Base-by-base conservation (phyloP, 2,888 invertebrate genomes). In the Epirrhoe tristata region DNA sequence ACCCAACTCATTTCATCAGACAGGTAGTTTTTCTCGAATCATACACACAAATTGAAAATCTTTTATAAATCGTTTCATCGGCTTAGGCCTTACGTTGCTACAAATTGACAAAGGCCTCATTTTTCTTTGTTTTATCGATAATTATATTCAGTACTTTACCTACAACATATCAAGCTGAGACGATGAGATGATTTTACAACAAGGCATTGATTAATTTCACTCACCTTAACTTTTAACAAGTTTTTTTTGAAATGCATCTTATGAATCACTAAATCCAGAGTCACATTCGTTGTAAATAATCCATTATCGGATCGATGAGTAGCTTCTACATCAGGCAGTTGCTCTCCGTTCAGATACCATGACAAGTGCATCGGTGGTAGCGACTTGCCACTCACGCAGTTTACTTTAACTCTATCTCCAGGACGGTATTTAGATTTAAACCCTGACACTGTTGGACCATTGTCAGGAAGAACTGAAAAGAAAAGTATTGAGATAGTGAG, bases 301-400 rank as follows among this genome's bases (percentile, higher is more conserved):
- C 95, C 94, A 55, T 54, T 48, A 7, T 54, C 43, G 6, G 14
- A 36, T 0, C 12, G 32, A 50, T 58, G 80, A 5, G 65, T 82
- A 1, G 92, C 88, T 7, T 91, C 83, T 8, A 84, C 82, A 34
- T 88, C 80, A 61, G 94, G 92, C 53, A 94, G 94, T 79, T 95
- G 96, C 79, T 96, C 96, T 53, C 96, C 96, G 88, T 97, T 97
- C 87, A 97, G 96, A 93, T 96, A 96, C 97, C 97, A 97, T 74
- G 95, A 95, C 70, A 97, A 94, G 78, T 95, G 94, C 69, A 96
- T 96, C 5, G 96, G 95, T 6, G 97, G 97, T 79, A 95, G 95
- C 51, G 97, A 97, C 74, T 95, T 94, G 24, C 95, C 96, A 58
- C 97, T 96, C 24, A 96, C 96, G 90, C 97, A 97, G 89, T 96